Percentiles rank a stretch among this genome's conserved stretches.
Evolutionary conservation across 2,888 invertebrate species (phyloP).

Genomic region (Papilio elwesi): DNA sequence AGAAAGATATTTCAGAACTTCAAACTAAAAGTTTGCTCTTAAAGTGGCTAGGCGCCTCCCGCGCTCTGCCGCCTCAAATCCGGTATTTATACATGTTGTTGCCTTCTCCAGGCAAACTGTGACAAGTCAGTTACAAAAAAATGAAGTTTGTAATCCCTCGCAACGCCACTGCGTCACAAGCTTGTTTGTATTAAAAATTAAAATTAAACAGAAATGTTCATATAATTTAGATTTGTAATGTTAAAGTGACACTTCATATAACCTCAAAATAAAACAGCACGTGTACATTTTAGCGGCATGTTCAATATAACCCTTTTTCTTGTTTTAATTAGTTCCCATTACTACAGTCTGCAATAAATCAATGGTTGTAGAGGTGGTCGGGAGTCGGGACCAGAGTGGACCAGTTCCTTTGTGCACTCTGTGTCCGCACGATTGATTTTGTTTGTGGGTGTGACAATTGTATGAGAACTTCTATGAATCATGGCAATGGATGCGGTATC

Average conservation of each 20-base stretch:
- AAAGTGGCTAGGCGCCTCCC: too few relatives aligned
- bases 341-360: constrained; percentile 37
- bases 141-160: too few relatives aligned
- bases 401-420: constrained; percentile 33
- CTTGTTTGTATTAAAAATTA: too few relatives aligned
- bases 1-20: too few relatives aligned
- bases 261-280: constrained; percentile 6
- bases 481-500: constrained; percentile 49
- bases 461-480: constrained; percentile 38
- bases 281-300: constrained; percentile 10
- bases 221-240: neutral
- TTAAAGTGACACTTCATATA: neutral
- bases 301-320: constrained; percentile 28
- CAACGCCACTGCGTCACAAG: too few relatives aligned
- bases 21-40: too few relatives aligned
- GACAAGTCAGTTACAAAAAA: too few relatives aligned
- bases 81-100: too few relatives aligned
- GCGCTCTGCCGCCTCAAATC: too few relatives aligned
- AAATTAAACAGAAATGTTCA: too few relatives aligned
- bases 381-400: constrained; percentile 38
- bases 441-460: constrained; percentile 54
- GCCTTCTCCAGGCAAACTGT: too few relatives aligned
- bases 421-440: constrained; percentile 58
- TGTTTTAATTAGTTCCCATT: constrained; percentile 42
- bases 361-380: constrained; percentile 36